Evolutionary conservation across 2,888 invertebrate species (phyloP).

Genomic region (Tetramorium bicarinatum): DNA sequence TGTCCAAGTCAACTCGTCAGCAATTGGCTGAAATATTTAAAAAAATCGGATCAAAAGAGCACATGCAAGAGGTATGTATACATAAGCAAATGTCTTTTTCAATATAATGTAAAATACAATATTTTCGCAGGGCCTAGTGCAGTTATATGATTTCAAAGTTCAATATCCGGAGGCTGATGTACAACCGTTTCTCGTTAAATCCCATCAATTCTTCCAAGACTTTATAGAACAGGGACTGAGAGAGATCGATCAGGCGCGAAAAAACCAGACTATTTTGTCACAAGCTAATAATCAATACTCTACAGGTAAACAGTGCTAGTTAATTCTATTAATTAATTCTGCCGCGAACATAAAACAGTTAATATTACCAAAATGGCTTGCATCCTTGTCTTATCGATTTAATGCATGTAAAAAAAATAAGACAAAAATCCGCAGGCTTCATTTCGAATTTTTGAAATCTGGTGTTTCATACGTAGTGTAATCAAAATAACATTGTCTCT

Average conservation of each 20-base stretch:
- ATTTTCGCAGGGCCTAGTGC: conserved; percentile 90
- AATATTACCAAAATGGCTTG: neutral
- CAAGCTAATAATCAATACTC: conserved; percentile 80
- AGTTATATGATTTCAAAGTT: conserved; percentile 92
- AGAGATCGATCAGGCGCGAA: conserved; percentile 87
- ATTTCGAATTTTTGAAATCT: neutral
- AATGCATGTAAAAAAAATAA: neutral
- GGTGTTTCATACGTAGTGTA: neutral
- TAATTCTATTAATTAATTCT: neutral
- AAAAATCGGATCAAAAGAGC: conserved; percentile 96
- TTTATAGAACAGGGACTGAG: conserved; percentile 93
- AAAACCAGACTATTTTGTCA: conserved; percentile 81
- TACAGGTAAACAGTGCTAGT: conserved; percentile 71
- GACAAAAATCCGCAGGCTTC: neutral
- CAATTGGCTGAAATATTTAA: conserved; percentile 95
- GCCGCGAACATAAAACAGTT: neutral
- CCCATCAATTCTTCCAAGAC: conserved; percentile 94
- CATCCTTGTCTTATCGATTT: neutral
- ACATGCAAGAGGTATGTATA: conserved; percentile 88
- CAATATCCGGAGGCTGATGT: conserved; percentile 94
- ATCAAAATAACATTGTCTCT: neutral
- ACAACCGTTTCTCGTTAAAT: conserved; percentile 94
- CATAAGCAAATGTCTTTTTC: neutral
- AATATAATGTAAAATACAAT: neutral
- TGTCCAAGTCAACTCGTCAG: conserved; percentile 94